A percentile compares a stretch with the other conserved stretches of the same genome.
phyloP scores from a whole-genome alignment of 2,113 vertebrate genomes.

The Edolisoma coerulescens region DNA sequence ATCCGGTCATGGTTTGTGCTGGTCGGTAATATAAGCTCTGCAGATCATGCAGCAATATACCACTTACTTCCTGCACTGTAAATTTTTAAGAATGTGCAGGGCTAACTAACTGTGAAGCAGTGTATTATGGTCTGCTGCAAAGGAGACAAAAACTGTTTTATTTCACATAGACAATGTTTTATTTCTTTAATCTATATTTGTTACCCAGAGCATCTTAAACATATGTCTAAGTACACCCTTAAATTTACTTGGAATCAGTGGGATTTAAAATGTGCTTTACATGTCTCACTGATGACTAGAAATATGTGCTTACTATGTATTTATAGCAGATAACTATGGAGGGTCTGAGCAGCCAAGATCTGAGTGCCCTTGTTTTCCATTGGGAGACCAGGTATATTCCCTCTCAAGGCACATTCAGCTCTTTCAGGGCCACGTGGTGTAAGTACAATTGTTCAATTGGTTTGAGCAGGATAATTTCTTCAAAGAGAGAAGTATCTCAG shows the following conservation, averaged over 20 bases:
- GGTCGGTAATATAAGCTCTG: neutral
- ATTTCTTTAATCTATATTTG: neutral
- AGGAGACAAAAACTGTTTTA: neutral
- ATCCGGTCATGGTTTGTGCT: neutral
- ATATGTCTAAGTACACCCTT: neutral
- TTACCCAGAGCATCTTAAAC: neutral
- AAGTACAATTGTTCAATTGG: neutral
- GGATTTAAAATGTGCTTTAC: neutral
- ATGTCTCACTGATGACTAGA: neutral
- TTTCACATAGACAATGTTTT: neutral
- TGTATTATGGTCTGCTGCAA: neutral
- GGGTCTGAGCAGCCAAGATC: neutral
- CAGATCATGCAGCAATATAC: neutral
- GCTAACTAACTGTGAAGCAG: neutral
- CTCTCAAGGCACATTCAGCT: neutral
- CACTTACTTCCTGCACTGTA: neutral
- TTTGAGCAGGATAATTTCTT: neutral
- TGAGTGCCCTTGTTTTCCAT: neutral
- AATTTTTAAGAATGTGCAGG: neutral
- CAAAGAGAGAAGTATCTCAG: neutral
- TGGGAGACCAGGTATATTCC: neutral
- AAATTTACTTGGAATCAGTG: neutral
- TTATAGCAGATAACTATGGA: neutral
- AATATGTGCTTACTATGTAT: neutral
- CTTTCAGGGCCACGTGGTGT: accelerated